Evolutionary conservation across 1,140 invertebrate genomes (phyloP).

Genomic region (Drosophila tani): DNA sequence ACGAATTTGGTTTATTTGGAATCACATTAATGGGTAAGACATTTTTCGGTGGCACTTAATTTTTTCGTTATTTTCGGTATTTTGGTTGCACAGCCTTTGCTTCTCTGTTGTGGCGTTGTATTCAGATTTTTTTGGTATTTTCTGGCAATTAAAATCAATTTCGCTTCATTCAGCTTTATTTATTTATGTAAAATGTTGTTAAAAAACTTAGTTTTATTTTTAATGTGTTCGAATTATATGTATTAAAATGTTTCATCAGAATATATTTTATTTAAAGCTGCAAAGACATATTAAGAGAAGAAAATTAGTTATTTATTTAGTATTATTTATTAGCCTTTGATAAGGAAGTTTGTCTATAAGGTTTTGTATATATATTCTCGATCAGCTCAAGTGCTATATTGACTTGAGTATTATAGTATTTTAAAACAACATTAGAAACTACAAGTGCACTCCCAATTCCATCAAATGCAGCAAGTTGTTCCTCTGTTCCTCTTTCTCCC

Average conservation of each 20-base stretch:
- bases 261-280: background rate
- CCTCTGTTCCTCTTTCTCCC: too few species aligned
- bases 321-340: too few species aligned
- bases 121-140: constrained; percentile 16
- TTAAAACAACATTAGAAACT: too few species aligned
- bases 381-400: too few species aligned
- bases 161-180: background rate
- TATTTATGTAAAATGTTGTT: background rate
- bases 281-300: constrained; percentile 4
- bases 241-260: background rate
- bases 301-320: background rate
- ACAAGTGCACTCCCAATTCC: too few species aligned
- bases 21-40: constrained; percentile 33
- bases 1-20: constrained; percentile 28
- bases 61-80: constrained; percentile 5
- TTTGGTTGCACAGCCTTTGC: constrained; percentile 19
- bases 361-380: too few species aligned
- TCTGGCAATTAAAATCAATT: background rate
- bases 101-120: constrained; percentile 11
- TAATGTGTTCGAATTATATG: background rate
- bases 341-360: too few species aligned
- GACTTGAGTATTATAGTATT: too few species aligned
- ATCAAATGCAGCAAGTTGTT: too few species aligned
- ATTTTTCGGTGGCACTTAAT: constrained; percentile 14
- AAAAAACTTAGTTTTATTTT: too few species aligned